These are phyloP conservation scores for Yponomeuta malinellus DNA, from an alignment of 2,888 invertebrate genomes.

Conservation along the genomic window DNA sequence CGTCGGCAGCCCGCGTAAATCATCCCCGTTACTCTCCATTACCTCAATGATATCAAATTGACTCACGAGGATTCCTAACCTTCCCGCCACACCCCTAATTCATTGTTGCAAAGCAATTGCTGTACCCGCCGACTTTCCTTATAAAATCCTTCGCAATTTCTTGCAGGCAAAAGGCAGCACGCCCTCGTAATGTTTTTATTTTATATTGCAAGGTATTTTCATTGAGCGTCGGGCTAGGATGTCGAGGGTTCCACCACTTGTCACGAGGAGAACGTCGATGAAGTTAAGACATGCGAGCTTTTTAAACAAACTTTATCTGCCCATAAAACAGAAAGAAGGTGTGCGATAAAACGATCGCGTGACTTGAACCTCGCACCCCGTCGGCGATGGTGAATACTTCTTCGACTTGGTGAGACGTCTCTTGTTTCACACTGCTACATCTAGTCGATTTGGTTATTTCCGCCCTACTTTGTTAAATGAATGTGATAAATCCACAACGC, in stretches of 20 bases:
- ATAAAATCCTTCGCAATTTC: background rate
- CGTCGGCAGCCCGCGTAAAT: slow-evolving; percentile 54
- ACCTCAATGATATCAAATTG: slow-evolving; percentile 71
- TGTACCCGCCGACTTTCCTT: background rate
- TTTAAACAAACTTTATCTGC: slow-evolving; percentile 69
- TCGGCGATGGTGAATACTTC: slow-evolving; percentile 52
- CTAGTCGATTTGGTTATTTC: slow-evolving; percentile 11
- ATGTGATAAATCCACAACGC: slow-evolving; percentile 2
- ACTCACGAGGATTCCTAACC: slow-evolving; percentile 55
- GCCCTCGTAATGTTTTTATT: slow-evolving; percentile 5
- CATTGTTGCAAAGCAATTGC: slow-evolving; percentile 5
- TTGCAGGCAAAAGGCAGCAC: slow-evolving; percentile 1
- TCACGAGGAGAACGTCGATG: slow-evolving; percentile 63
- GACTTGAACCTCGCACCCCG: slow-evolving; percentile 49
- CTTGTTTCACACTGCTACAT: slow-evolving; percentile 32
- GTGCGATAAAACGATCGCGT: slow-evolving; percentile 73
- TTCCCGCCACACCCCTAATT: slow-evolving; percentile 20
- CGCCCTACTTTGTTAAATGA: slow-evolving; percentile 8
- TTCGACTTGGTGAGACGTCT: slow-evolving; percentile 56
- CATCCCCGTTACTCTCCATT: slow-evolving; percentile 74
- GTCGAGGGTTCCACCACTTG: slow-evolving; percentile 60
- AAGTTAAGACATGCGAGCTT: slow-evolving; percentile 67
- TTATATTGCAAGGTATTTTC: slow-evolving; percentile 9
- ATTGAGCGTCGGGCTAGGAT: slow-evolving; percentile 29
- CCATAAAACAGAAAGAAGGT: slow-evolving; percentile 69